phyloP scores from a whole-genome alignment of 1,140 invertebrate species.

The Luehdorfia chinensis region DNA sequence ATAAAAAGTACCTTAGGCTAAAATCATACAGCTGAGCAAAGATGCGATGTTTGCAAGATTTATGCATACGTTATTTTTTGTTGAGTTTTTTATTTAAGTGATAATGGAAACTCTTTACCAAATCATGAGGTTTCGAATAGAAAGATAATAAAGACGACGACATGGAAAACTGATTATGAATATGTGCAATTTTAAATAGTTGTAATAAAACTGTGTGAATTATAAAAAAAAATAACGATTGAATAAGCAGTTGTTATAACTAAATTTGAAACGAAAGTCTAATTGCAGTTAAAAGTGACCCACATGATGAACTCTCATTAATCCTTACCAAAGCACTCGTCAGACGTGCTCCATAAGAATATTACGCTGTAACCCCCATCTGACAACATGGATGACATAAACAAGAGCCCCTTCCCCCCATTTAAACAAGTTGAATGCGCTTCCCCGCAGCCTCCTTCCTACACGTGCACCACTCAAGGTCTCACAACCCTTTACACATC shows the following conservation, averaged over 20 bases:
- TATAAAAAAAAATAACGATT: too few species aligned
- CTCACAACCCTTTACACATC: constrained; percentile 68
- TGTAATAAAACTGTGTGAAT: too few species aligned
- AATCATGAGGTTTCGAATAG: too few species aligned
- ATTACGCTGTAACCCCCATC: constrained; percentile 36
- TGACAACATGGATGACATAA: constrained; percentile 58
- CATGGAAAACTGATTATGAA: too few species aligned
- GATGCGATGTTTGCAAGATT: not conserved
- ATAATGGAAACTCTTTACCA: too few species aligned
- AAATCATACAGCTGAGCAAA: constrained; percentile 7
- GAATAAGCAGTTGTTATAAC: too few species aligned
- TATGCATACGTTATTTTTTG: constrained; percentile 7
- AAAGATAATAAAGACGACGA: too few species aligned
- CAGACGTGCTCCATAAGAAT: constrained; percentile 30
- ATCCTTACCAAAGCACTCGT: constrained; percentile 21
- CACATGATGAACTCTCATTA: constrained; percentile 37
- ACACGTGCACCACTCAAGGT: constrained; percentile 73
- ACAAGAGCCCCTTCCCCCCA: constrained; percentile 54
- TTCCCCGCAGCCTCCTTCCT: constrained; percentile 47
- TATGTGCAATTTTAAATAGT: too few species aligned
- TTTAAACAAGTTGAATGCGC: constrained; percentile 66
- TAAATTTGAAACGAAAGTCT: too few species aligned
- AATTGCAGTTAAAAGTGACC: constrained; percentile 33
- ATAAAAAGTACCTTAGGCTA: not conserved
- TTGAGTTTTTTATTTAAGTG: too few species aligned